Conservation (phyloP, 2,888 invertebrate genomes). For the Palloptera scutellata region DNA sequence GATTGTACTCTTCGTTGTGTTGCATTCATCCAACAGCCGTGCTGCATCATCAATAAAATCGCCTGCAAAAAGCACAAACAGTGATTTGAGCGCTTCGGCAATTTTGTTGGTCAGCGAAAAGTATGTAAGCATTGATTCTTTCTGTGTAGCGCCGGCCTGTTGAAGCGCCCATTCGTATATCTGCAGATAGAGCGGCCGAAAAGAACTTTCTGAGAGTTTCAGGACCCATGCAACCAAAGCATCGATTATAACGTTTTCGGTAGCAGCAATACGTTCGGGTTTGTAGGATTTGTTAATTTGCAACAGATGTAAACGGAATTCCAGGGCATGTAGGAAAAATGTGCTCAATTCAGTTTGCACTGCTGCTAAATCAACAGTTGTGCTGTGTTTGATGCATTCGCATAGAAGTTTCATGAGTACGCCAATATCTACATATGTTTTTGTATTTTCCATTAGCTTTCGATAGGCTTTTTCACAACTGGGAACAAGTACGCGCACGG, state of each 20-base stretch:
- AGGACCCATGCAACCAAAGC: constrained; percentile 82
- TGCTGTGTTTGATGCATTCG: constrained; percentile 74
- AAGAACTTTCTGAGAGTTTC: constrained; percentile 88
- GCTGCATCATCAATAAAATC: constrained; percentile 85
- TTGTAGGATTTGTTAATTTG: constrained; percentile 63
- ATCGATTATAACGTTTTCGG: constrained; percentile 79
- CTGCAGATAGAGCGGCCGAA: constrained; percentile 87
- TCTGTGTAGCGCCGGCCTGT: constrained; percentile 55
- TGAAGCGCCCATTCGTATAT: constrained; percentile 86
- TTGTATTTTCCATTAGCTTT: constrained; percentile 67
- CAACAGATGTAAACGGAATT: constrained; percentile 72
- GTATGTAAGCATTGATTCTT: constrained; percentile 72
- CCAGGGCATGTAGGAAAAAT: constrained; percentile 78
- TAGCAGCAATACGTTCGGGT: constrained; percentile 66
- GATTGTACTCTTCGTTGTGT: constrained; percentile 67
- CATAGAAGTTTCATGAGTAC: constrained; percentile 80
- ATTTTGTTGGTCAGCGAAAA: constrained; percentile 77
- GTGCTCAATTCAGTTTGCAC: constrained; percentile 74
- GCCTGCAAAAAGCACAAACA: constrained; percentile 90
- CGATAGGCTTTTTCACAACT: constrained; percentile 74
- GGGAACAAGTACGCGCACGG: constrained; percentile 80
- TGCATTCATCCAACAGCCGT: constrained; percentile 74
- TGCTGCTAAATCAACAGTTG: constrained; percentile 71
- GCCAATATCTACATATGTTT: constrained; percentile 70
- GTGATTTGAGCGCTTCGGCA: constrained; percentile 82